These are phyloP conservation scores for Bactericera cockerelli DNA, from an alignment of 1,140 invertebrate genomes.

Conservation along the genomic window DNA sequence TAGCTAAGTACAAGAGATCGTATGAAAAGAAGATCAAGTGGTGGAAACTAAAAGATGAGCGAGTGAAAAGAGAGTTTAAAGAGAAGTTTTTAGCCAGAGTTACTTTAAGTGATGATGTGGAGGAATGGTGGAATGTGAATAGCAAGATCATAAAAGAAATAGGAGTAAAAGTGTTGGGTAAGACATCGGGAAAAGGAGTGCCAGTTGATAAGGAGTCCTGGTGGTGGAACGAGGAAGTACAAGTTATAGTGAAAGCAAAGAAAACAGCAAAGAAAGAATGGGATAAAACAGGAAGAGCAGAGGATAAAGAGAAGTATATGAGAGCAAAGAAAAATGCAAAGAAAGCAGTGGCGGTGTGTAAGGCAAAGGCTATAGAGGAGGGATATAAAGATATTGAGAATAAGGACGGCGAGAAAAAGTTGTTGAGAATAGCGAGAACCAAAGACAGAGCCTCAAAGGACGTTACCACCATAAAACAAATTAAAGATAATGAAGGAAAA, in stretches of 20 bases:
- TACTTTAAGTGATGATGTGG: background rate
- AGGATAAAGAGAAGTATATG: background rate
- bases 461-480: conserved; percentile 11
- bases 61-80: background rate
- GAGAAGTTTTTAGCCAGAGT: background rate
- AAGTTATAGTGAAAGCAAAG: background rate
- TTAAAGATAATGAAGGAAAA: conserved; percentile 9
- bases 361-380: background rate
- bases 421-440: conserved; percentile 13
- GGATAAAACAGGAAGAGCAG: background rate
- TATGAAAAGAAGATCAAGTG: background rate
- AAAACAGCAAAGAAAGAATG: background rate
- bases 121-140: conserved; percentile 3
- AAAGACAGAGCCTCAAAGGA: conserved; percentile 12
- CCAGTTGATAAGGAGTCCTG: background rate
- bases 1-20: background rate
- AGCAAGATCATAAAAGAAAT: background rate
- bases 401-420: conserved; percentile 3
- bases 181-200: background rate
- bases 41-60: background rate
- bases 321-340: background rate
- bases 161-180: background rate
- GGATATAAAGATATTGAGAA: background rate
- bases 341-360: background rate
- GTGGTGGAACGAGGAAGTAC: conserved; percentile 3